Percentiles rank a stretch among this genome's conserved stretches.
These are phyloP conservation scores for Theocolax elegans DNA, from an alignment of 1,140 invertebrate species.

Conservation along the genomic window DNA sequence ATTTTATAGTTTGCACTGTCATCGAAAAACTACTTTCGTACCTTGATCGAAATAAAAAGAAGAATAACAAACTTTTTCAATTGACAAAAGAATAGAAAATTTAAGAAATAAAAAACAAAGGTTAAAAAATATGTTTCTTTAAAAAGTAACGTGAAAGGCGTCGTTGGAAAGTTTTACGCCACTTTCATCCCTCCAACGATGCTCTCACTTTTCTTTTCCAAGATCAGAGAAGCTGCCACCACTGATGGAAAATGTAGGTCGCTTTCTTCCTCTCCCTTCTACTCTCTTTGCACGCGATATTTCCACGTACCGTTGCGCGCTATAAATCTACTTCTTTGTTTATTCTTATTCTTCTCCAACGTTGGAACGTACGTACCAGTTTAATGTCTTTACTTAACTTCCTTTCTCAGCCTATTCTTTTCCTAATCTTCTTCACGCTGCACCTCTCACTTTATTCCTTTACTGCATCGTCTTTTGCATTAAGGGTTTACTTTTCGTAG, in stretches of 20 bases:
- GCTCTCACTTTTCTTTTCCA: background rate
- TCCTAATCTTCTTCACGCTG: background rate
- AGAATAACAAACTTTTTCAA: no score
- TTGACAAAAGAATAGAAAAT: no score
- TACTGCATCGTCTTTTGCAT: no score
- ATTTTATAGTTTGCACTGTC: no score
- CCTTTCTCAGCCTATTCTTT: background rate
- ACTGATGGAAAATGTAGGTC: slow-evolving; percentile 5
- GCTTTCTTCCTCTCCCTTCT: background rate
- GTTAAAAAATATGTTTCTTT: background rate
- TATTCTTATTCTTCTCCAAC: background rate
- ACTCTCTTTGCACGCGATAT: background rate
- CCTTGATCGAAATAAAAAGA: no score
- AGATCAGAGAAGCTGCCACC: background rate
- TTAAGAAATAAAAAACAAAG: no score
- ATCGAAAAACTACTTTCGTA: no score
- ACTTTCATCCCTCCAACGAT: background rate
- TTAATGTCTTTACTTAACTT: background rate
- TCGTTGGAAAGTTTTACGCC: background rate
- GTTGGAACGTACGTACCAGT: background rate
- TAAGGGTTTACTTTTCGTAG: no score
- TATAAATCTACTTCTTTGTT: background rate
- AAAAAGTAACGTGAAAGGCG: background rate
- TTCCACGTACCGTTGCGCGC: no score
- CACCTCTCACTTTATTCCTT: background rate